Evolutionary conservation across 2,888 invertebrate genomes (phyloP).

Genomic region (Apotomis betuletana): DNA sequence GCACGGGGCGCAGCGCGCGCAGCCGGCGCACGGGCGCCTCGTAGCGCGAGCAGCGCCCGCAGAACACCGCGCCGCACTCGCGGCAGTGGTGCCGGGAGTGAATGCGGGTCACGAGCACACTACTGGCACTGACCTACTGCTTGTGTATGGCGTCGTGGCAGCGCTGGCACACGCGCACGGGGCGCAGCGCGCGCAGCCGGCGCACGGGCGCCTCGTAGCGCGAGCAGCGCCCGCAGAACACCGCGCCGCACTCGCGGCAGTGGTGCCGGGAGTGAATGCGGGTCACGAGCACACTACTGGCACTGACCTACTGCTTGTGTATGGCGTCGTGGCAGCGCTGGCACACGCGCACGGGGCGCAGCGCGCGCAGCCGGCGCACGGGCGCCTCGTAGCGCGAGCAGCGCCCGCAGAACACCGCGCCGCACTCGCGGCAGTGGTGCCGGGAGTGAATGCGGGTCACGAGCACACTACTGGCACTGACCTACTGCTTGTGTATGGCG

Average conservation of each 20-base stretch:
- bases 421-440: constrained; percentile 99
- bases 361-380: constrained; percentile 95
- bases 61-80: constrained; percentile 98
- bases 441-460: too few species aligned
- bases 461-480: too few species aligned
- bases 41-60: constrained; percentile 97
- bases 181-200: constrained; percentile 94
- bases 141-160: constrained; percentile 86
- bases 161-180: constrained; percentile 97
- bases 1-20: constrained; percentile 95
- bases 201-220: constrained; percentile 98
- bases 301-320: too few species aligned
- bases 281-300: too few species aligned
- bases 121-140: constrained; percentile 29
- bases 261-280: too few species aligned
- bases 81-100: constrained; percentile 99
- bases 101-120: too few species aligned
- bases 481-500: too few species aligned
- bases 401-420: constrained; percentile 97
- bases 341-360: constrained; percentile 97
- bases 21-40: constrained; percentile 97
- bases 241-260: constrained; percentile 98
- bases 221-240: constrained; percentile 98
- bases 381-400: constrained; percentile 99
- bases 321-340: constrained; percentile 90